Evolutionary conservation across 2,888 invertebrate species (phyloP), one percentile per base, ranked within the genome.

Genomic region (Taenaris catops): DNA sequence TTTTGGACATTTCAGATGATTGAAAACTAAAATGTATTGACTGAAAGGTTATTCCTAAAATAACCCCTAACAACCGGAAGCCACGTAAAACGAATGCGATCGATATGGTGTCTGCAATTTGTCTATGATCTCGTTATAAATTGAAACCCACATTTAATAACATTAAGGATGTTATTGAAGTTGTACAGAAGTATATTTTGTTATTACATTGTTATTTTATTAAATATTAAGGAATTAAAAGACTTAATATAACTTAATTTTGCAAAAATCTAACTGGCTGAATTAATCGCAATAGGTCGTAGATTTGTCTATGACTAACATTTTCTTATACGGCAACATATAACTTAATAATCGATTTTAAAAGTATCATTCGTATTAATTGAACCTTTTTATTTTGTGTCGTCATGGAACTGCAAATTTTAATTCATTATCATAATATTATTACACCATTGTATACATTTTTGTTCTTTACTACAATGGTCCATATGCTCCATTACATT

Each of bases 31-130:
- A 18, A 14, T 29, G 8, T 16, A n/a, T 17, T 32, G n/a, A 35
- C 4, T 23, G 18, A 40, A 27, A 49, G 47, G 45, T 47, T 48
- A 39, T 41, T 46, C 40, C n/a, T 45, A 48, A 46, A 48, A 55
- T 57, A 57, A 49, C 51, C 41, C 44, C 35, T 45, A 44, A 41
- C 29, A 40, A 50, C 57, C 57, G 57, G 57, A 57, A 52, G 53
- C 51, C 37, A 33, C 46, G 40, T 44, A 44, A 47, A 46, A 49
- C 35, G 37, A 28, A 36, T 37, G 40, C 49, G 55, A 57, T 57
- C 57, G 51, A 57, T 55, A 55, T 39, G 42, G 39, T 37, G 28
- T 38, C 21, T 32, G 19, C n/a, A 26, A 24, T 16, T 50, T 49
- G 45, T 49, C 47, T 47, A 49, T 54, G 50, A 31, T 25, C 5